Conservation (phyloP, 1,140 invertebrate species). For the Drosophila asahinai region DNA sequence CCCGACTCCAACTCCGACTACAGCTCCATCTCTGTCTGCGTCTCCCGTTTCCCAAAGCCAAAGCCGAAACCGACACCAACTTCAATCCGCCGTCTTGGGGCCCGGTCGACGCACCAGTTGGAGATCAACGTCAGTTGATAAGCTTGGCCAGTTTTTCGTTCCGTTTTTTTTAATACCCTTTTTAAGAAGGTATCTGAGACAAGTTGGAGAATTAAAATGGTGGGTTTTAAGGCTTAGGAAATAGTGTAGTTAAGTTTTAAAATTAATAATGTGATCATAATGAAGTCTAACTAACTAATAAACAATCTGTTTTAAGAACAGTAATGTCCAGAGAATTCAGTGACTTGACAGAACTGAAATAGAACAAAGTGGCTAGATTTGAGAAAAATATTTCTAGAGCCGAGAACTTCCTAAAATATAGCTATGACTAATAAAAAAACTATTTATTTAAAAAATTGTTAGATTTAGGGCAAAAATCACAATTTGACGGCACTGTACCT, state of each 20-base stretch:
- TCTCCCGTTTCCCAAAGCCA: conserved; percentile 12
- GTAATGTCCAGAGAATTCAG: no score
- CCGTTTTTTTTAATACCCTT: conserved; percentile 35
- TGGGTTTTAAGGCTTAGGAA: background rate
- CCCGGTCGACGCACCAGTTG: conserved; percentile 59
- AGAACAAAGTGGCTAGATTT: no score
- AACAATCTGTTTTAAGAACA: no score
- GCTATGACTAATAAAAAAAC: no score
- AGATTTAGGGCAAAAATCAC: no score
- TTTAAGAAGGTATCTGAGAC: background rate
- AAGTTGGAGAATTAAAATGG: background rate
- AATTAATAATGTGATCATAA: background rate
- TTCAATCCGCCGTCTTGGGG: conserved; percentile 43
- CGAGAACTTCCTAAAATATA: no score
- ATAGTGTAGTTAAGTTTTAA: background rate
- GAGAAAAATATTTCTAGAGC: no score
- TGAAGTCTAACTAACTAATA: no score
- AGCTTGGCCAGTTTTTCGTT: conserved; percentile 43
- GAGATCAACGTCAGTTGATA: conserved; percentile 78
- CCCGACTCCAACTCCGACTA: conserved; percentile 25
- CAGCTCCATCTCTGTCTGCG: conserved; percentile 20
- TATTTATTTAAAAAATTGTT: no score
- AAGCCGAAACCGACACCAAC: conserved; percentile 38
- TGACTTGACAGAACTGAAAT: no score
- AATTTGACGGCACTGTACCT: no score